Evolutionary conservation across 2,888 invertebrate species (phyloP).

Genomic region (Litoditis marina): DNA sequence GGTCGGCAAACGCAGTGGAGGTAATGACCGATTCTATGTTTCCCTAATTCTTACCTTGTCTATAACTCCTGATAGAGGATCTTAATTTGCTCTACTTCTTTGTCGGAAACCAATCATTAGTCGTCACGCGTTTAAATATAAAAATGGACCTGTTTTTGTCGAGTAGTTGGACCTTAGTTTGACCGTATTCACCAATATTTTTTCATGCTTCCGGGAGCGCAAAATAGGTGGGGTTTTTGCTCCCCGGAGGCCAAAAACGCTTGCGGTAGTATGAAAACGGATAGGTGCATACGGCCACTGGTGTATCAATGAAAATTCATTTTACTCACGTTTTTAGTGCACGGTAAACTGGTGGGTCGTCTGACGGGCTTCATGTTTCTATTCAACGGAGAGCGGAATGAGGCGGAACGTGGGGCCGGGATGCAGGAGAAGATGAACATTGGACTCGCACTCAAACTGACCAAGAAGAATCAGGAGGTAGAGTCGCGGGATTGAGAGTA

Average conservation of each 20-base stretch:
- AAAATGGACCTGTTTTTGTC: not conserved
- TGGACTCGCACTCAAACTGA: constrained; percentile 86
- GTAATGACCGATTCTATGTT: not conserved
- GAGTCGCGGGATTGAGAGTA: constrained; percentile 5
- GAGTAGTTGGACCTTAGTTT: not conserved
- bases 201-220: not conserved
- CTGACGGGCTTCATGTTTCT: constrained; percentile 82
- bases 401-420: constrained; percentile 55
- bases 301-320: too few relatives aligned
- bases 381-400: constrained; percentile 35
- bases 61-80: too few relatives aligned
- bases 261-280: not conserved
- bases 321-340: constrained; percentile 51
- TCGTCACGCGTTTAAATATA: too few relatives aligned
- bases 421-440: constrained; percentile 69
- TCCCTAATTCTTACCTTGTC: too few relatives aligned
- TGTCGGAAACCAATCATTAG: too few relatives aligned
- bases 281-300: constrained; percentile 2
- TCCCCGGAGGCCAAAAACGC: too few relatives aligned
- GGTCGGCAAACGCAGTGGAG: constrained; percentile 68
- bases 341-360: constrained; percentile 74
- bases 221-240: not conserved
- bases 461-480: constrained; percentile 74
- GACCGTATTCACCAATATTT: not conserved
- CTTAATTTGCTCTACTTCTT: too few relatives aligned